phyloP scores from a whole-genome alignment of 2,888 invertebrate species.

The Apodemia hepburni region DNA sequence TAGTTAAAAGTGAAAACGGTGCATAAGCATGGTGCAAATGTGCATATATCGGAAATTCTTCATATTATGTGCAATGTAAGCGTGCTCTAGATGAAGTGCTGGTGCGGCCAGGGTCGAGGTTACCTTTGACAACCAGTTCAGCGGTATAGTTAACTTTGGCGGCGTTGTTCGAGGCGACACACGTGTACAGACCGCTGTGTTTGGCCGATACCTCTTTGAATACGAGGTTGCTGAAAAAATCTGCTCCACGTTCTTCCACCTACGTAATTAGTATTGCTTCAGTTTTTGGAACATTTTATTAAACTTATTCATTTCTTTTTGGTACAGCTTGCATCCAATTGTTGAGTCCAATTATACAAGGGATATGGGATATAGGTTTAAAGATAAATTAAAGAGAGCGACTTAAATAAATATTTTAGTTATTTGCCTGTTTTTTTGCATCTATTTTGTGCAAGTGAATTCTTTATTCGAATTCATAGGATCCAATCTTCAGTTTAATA shows the following conservation, averaged over 20 bases:
- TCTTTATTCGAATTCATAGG: too few relatives aligned
- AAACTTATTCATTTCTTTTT: not conserved
- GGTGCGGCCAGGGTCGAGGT: conserved; percentile 33
- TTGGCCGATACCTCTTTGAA: conserved; percentile 86
- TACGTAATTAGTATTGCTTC: conserved; percentile 53
- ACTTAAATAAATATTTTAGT: too few relatives aligned
- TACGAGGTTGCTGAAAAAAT: conserved; percentile 87
- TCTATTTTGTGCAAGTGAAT: too few relatives aligned
- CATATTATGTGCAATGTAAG: conserved; percentile 33
- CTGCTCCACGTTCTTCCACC: conserved; percentile 85
- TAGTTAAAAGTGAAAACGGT: conserved; percentile 16
- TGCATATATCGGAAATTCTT: conserved; percentile 3
- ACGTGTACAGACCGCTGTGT: conserved; percentile 87
- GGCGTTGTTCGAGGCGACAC: conserved; percentile 86
- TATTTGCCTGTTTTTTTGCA: too few relatives aligned
- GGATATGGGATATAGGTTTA: too few relatives aligned
- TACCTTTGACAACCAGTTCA: conserved; percentile 88
- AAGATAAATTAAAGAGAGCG: too few relatives aligned
- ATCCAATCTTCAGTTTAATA: too few relatives aligned
- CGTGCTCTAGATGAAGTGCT: conserved; percentile 33
- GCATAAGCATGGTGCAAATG: conserved; percentile 21
- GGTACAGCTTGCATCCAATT: not conserved
- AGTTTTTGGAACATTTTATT: conserved; percentile 27
- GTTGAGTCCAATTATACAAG: too few relatives aligned
- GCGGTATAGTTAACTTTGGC: conserved; percentile 87